Conservation (phyloP, 2,888 invertebrate species). For the Agrotis exclamationis region DNA sequence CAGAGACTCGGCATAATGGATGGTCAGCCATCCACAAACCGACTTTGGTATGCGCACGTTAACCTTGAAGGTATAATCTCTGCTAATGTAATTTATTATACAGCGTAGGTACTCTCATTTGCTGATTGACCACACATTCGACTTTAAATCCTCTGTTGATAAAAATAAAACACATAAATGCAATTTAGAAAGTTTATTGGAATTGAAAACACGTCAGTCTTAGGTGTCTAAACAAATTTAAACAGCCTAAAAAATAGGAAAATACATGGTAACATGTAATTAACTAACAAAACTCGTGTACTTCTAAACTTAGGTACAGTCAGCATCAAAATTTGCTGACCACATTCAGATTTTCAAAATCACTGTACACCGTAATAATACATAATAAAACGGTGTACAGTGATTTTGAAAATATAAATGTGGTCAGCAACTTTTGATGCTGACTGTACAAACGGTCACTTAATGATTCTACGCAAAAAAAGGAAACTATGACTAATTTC, state of each 20-base stretch:
- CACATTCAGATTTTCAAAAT: too few relatives aligned
- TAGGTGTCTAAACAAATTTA: conserved; percentile 43
- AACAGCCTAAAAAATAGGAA: conserved; percentile 33
- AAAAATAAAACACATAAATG: conserved; percentile 43
- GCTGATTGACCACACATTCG: background rate
- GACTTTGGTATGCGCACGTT: too few relatives aligned
- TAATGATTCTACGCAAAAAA: background rate
- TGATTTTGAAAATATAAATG: too few relatives aligned
- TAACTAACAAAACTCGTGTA: conserved; percentile 30
- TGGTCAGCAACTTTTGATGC: too few relatives aligned
- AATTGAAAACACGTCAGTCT: conserved; percentile 61
- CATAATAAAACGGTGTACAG: too few relatives aligned
- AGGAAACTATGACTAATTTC: conserved; percentile 42
- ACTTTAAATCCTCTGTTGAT: too few relatives aligned
- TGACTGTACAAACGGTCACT: conserved; percentile 2
- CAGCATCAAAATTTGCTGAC: too few relatives aligned
- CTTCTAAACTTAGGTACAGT: conserved; percentile 47
- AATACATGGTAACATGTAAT: conserved; percentile 26
- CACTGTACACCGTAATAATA: too few relatives aligned
- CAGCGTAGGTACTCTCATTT: background rate
- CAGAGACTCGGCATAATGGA: too few relatives aligned
- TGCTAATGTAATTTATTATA: too few relatives aligned
- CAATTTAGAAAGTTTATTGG: conserved; percentile 57
- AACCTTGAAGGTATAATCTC: too few relatives aligned
- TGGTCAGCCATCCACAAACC: too few relatives aligned